phyloP scores from a whole-genome alignment of 92 coral and sea anemone genomes.

The Parazoanthus swiftii region DNA sequence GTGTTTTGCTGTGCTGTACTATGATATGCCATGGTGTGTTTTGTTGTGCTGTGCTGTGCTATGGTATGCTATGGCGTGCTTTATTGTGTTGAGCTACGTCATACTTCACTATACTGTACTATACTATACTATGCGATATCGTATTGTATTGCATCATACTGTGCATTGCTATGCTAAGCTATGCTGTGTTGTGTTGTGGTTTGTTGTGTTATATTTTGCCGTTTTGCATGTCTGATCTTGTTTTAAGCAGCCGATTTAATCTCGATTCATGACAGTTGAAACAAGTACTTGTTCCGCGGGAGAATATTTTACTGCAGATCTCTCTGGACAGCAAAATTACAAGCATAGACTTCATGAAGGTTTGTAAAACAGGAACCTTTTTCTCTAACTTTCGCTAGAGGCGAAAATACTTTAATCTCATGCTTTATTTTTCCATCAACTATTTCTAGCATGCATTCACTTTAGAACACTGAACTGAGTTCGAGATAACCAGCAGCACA shows the following conservation, averaged over 20 bases:
- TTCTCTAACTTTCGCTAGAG: background rate
- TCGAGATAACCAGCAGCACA: background rate
- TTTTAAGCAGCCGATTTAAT: background rate
- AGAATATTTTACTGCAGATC: constrained; percentile 35
- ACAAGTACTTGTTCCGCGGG: constrained; percentile 32
- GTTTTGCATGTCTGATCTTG: background rate
- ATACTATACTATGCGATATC: no score
- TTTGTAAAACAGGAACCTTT: background rate
- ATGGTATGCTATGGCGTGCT: no score
- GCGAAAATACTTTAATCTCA: background rate
- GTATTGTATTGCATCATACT: no score
- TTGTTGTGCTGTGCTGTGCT: no score
- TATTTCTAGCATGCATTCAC: no score
- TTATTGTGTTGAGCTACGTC: no score
- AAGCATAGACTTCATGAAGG: constrained; percentile 42
- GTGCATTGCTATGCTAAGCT: no score
- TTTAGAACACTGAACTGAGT: background rate
- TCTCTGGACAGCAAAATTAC: constrained; percentile 35
- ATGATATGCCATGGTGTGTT: no score
- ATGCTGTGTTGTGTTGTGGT: background rate
- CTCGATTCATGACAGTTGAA: constrained; percentile 7
- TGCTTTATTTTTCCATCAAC: no score
- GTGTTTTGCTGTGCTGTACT: no score
- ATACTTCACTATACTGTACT: no score
- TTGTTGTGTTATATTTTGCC: background rate